phyloP scores from a whole-genome alignment of 2,888 invertebrate genomes.

The Temnothorax ravouxi region DNA sequence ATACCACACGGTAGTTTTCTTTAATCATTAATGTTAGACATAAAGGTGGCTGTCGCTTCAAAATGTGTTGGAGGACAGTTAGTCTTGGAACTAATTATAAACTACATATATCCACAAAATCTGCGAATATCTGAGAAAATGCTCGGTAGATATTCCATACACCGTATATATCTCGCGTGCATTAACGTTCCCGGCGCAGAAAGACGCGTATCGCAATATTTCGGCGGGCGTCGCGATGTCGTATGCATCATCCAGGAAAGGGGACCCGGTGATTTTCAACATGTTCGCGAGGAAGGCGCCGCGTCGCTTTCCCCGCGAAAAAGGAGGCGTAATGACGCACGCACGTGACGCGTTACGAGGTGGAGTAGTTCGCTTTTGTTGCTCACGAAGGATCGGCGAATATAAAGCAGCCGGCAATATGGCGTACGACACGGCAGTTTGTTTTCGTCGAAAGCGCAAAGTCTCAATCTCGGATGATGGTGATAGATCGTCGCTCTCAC shows the following conservation, averaged over 20 bases:
- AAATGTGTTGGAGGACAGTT: not conserved
- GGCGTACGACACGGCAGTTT: conserved; percentile 60
- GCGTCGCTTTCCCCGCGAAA: conserved; percentile 46
- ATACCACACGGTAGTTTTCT: not conserved
- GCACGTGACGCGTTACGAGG: conserved; percentile 73
- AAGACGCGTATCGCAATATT: conserved; percentile 36
- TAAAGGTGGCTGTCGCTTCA: not conserved
- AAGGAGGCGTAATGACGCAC: conserved; percentile 71
- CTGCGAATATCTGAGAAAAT: not conserved
- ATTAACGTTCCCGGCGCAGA: conserved; percentile 4
- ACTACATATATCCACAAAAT: not conserved
- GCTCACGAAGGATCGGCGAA: conserved; percentile 62
- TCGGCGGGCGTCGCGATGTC: conserved; percentile 12
- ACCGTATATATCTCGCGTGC: conserved; percentile 11
- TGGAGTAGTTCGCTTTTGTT: conserved; percentile 19
- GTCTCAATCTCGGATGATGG: conserved; percentile 78
- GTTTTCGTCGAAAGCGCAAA: conserved; percentile 75
- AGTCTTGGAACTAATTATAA: not conserved
- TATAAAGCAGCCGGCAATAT: conserved; percentile 69
- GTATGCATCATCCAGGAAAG: conserved; percentile 20
- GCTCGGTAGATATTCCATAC: not conserved
- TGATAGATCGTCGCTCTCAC: conserved; percentile 74
- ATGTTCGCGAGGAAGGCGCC: conserved; percentile 37
- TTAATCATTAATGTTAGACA: not conserved
- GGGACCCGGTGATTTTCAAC: conserved; percentile 36